Percentiles rank a stretch among this genome's conserved stretches.
Conservation (phyloP, 2,113 vertebrate species). For the Colaptes auratus region DNA sequence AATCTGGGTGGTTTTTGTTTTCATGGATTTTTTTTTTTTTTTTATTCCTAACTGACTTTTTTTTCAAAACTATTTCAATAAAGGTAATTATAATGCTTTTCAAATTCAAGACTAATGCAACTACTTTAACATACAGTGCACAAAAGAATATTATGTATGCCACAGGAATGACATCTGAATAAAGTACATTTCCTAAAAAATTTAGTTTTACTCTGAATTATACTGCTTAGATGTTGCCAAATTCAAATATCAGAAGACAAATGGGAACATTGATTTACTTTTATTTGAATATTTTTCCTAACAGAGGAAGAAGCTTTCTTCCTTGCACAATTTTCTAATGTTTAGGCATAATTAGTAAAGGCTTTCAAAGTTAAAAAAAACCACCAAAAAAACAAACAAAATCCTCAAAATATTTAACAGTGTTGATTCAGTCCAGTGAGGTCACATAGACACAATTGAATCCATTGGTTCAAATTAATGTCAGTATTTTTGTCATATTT, state of each 20-base stretch:
- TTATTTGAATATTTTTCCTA: neutral
- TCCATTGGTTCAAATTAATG: neutral
- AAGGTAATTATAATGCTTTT: neutral
- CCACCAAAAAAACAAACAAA: neutral
- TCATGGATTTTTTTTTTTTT: accelerated
- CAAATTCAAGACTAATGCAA: neutral
- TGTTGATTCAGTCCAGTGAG: neutral
- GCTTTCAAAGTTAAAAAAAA: neutral
- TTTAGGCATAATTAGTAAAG: neutral
- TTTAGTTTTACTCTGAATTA: neutral
- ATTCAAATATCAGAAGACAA: neutral
- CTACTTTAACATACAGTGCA: neutral
- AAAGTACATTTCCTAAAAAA: neutral
- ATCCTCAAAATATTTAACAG: neutral
- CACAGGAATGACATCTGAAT: neutral
- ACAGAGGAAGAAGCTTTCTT: neutral
- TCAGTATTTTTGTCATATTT: neutral
- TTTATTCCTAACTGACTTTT: neutral
- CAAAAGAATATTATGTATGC: neutral
- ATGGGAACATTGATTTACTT: neutral
- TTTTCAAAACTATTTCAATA: neutral
- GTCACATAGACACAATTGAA: neutral
- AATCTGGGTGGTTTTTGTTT: no score
- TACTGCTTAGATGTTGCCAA: neutral
- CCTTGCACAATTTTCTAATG: neutral